phyloP scores from a whole-genome alignment of 2,797 vertebrate species.

The Myripristis murdjan region DNA sequence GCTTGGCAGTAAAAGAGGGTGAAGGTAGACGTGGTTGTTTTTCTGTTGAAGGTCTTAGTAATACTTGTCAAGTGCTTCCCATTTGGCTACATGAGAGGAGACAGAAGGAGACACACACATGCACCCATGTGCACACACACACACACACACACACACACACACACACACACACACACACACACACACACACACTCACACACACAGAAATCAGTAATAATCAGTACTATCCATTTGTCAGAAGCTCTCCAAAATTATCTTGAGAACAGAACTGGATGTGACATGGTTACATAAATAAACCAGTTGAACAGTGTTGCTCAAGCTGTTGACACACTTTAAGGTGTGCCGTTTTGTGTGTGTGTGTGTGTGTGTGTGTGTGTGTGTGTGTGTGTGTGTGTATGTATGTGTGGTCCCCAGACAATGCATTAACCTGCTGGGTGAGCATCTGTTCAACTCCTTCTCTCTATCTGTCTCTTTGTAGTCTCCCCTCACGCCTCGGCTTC shows the following conservation, averaged over 20 bases:
- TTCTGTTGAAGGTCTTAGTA: slow-evolving; percentile 38
- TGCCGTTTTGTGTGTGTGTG: slow-evolving; percentile 9
- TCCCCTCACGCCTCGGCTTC: not conserved
- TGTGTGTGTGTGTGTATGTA: slow-evolving; percentile 35
- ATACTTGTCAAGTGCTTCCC: slow-evolving; percentile 75
- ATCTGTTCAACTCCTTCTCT: slow-evolving; percentile 36
- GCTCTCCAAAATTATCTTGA: too few relatives aligned
- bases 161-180: slow-evolving; percentile 45
- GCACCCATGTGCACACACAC: not conserved
- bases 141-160: slow-evolving; percentile 20
- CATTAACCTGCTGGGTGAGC: slow-evolving; percentile 47
- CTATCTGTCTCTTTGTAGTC: not conserved
- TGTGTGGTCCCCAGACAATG: slow-evolving; percentile 9
- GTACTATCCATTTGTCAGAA: slow-evolving; percentile 34
- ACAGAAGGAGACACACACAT: not conserved
- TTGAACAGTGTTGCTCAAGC: slow-evolving; percentile 41
- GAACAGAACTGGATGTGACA: slow-evolving; percentile 29
- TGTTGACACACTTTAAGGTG: slow-evolving; percentile 41
- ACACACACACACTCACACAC: too few relatives aligned
- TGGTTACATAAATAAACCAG: slow-evolving; percentile 52
- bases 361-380: slow-evolving; percentile 23
- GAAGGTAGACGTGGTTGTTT: not conserved
- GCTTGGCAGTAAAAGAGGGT: slow-evolving; percentile 13
- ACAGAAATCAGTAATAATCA: too few relatives aligned
- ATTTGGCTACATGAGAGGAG: slow-evolving; percentile 45